A percentile compares a stretch with the other conserved stretches of the same genome.
Conservation (phyloP, 2,888 invertebrate genomes). For the Poecilobothrus nobilitatus region DNA sequence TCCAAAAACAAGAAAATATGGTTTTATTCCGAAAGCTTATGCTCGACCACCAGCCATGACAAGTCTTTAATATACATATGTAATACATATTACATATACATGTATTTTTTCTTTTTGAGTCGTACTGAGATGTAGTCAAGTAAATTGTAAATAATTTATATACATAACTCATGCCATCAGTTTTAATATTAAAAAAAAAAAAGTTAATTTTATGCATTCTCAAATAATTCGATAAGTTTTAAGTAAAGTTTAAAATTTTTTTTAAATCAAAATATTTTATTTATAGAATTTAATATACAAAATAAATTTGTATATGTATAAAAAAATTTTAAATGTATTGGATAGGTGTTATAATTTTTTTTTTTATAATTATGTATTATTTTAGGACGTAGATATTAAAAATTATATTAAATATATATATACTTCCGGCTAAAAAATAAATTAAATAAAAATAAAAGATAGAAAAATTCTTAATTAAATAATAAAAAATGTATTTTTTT, state of each 20-base stretch:
- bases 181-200: background rate
- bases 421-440: background rate
- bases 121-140: background rate
- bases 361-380: background rate
- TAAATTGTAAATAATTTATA: background rate
- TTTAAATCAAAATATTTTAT: too few species aligned
- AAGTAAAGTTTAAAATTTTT: background rate
- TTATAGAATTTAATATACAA: too few species aligned
- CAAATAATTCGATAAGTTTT: background rate
- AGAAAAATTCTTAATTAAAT: background rate
- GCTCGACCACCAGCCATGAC: slow-evolving; percentile 90
- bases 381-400: background rate
- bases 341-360: slow-evolving; percentile 1
- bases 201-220: too few species aligned
- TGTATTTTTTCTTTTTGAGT: background rate
- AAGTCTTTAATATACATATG: slow-evolving; percentile 42
- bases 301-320: too few species aligned
- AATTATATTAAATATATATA: background rate
- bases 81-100: background rate
- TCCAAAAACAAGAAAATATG: slow-evolving; percentile 83
- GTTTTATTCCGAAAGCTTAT: slow-evolving; percentile 91
- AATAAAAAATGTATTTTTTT: too few species aligned
- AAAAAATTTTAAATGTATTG: background rate
- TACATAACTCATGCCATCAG: background rate
- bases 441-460: background rate